Evolutionary conservation across 2,113 vertebrate genomes (phyloP).

Genomic region (Xyrauchen texanus): DNA sequence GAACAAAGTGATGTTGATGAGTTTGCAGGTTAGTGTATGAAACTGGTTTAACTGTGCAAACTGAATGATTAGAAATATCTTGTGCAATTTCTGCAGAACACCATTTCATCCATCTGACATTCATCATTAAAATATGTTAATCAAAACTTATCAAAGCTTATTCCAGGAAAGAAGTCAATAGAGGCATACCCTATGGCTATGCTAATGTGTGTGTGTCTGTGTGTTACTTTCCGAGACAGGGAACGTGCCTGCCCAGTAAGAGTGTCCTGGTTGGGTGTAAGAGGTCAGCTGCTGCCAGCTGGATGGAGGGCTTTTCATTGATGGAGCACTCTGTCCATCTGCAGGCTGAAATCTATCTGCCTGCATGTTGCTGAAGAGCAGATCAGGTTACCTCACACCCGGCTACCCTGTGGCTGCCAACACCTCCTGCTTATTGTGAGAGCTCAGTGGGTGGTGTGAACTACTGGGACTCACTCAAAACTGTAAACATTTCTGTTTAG

Average conservation of each 20-base stretch:
- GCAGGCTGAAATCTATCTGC: constrained; percentile 61
- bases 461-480: background rate
- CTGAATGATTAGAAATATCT: too few species aligned
- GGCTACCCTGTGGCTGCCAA: constrained; percentile 26
- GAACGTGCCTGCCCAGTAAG: constrained; percentile 43
- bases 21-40: too few species aligned
- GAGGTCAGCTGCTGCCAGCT: constrained; percentile 58
- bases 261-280: constrained; percentile 62
- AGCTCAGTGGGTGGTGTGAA: constrained; percentile 35
- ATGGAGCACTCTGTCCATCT: constrained; percentile 63
- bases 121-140: background rate
- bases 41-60: too few species aligned
- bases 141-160: background rate
- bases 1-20: too few species aligned
- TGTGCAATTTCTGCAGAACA: too few species aligned
- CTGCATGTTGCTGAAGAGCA: constrained; percentile 24
- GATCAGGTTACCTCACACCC: constrained; percentile 51
- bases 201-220: constrained; percentile 7
- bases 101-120: too few species aligned
- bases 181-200: background rate
- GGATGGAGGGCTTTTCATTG: constrained; percentile 46
- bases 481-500: constrained; percentile 21
- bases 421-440: constrained; percentile 27
- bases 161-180: constrained; percentile 26
- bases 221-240: constrained; percentile 46